Evolutionary conservation across 2,888 invertebrate species (phyloP).

Genomic region (Temnothorax rugatulus): DNA sequence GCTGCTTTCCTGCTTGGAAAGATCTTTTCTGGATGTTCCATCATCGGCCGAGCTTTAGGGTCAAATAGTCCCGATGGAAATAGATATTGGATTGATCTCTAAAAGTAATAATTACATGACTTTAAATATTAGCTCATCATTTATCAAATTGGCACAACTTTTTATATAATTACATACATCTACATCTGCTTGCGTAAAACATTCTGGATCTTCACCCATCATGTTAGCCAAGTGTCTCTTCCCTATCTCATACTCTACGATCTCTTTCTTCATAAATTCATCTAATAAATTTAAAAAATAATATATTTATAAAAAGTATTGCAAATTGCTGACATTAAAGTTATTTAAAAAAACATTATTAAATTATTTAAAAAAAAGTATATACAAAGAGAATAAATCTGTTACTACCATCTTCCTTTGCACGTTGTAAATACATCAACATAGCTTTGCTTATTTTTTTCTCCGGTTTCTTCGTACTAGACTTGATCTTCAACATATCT

Average conservation of each 20-base stretch:
- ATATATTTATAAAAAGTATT: slow-evolving; percentile 20
- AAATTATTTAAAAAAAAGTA: background rate
- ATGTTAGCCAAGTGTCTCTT: slow-evolving; percentile 98
- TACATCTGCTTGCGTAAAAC: slow-evolving; percentile 95
- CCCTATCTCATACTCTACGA: slow-evolving; percentile 95
- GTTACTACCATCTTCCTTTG: slow-evolving; percentile 90
- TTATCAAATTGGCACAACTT: background rate
- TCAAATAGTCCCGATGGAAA: slow-evolving; percentile 98
- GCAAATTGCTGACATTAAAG: background rate
- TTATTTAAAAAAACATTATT: background rate
- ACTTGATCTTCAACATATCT: fast-evolving
- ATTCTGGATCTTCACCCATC: slow-evolving; percentile 98
- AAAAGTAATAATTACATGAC: slow-evolving; percentile 77
- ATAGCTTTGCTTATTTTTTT: slow-evolving; percentile 94
- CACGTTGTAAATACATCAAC: slow-evolving; percentile 94
- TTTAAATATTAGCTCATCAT: slow-evolving; percentile 8
- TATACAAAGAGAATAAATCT: background rate
- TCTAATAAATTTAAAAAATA: slow-evolving; percentile 85
- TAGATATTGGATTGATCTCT: slow-evolving; percentile 96
- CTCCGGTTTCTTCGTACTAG: background rate
- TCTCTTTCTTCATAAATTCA: slow-evolving; percentile 93
- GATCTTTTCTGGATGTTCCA: slow-evolving; percentile 96
- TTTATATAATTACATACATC: slow-evolving; percentile 90
- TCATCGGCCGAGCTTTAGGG: slow-evolving; percentile 93
- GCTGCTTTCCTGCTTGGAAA: slow-evolving; percentile 94